Evolutionary conservation across 2,797 vertebrate genomes (phyloP).

Genomic region (Pipistrellus pipistrellus): DNA sequence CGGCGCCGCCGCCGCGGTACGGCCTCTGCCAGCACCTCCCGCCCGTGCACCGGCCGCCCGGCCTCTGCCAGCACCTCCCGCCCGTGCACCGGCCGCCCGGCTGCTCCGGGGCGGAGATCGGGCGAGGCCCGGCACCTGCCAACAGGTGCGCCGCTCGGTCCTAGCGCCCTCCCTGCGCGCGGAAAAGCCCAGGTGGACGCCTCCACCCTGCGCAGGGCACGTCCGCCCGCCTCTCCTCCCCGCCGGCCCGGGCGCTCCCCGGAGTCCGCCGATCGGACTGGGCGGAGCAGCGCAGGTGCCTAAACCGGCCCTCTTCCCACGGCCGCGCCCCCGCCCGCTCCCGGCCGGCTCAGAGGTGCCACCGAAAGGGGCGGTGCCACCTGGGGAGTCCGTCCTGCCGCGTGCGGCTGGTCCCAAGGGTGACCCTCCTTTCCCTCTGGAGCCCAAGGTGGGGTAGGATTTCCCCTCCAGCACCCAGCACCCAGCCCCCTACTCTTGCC

Average conservation of each 20-base stretch:
- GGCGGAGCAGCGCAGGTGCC: background rate
- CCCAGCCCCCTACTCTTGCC: background rate
- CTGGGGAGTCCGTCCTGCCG: background rate
- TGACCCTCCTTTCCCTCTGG: background rate
- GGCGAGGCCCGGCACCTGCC: constrained; percentile 49
- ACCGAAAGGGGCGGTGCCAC: background rate
- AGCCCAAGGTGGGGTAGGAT: background rate
- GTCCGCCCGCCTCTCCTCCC: background rate
- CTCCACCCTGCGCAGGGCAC: background rate
- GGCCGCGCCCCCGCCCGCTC: background rate
- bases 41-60: fast-evolving
- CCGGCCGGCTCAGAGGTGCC: background rate
- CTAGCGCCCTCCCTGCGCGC: constrained; percentile 64
- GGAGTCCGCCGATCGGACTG: no score
- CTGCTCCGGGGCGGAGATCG: background rate
- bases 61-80: background rate
- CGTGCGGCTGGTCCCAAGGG: fast-evolving
- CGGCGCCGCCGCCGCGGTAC: background rate
- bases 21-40: background rate
- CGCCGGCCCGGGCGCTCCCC: background rate
- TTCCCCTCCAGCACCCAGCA: background rate
- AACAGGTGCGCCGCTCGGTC: constrained; percentile 79
- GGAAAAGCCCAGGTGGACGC: constrained; percentile 30
- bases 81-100: background rate
- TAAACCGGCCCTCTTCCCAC: background rate